Base-by-base conservation (phyloP, 2,888 invertebrate species). In the Sylvicola fuscatus region DNA sequence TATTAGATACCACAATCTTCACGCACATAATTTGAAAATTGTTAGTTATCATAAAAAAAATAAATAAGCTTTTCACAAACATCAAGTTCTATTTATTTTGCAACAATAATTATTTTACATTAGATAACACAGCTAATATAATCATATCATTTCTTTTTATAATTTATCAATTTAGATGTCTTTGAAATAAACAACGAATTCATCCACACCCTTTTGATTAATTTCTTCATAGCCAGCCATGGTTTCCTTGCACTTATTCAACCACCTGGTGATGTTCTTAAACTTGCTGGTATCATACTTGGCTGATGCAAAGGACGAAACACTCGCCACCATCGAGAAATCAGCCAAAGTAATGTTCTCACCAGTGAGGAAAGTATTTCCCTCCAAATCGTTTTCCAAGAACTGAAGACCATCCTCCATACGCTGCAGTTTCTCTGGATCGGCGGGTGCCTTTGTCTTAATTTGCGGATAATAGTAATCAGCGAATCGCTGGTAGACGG, bases 331-430 rank as follows among this genome's bases (percentile, higher is more conserved):
- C 32, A 84, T 51, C 27, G 72, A 59, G 30, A 82, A 62, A 53
- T 82, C 82, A 2, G 81, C 82, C 15, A 82, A 51, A 8, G 81
- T 80, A 36, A 79, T 56, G 44, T 60, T 61, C 38, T 68, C 60
- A 1, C 79, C 81, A 13, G 77, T 77, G 15, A 59, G 66, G 56
- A 65, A 82, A 40, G 66, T 64, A 46, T 70, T 64, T 0, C 68
- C 68, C 17, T 69, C 69, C 12, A 81, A 60, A 57, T 73, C 72
- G 13, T 55, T 63, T 44, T 80, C 70, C 30, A 80, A 55, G 40
- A 71, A 67, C 36, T 61, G 61, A 30, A 76, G 58, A 1, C 72
- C 70, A 13, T 34, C 35, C 30, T 72, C 70, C 32, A 82, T 62
- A 51, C 75, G 76, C 43, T 71, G 68, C 41, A 68, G 54, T 52